phyloP scores from a whole-genome alignment of 2,113 vertebrate species.

The Craseonycteris thonglongyai region DNA sequence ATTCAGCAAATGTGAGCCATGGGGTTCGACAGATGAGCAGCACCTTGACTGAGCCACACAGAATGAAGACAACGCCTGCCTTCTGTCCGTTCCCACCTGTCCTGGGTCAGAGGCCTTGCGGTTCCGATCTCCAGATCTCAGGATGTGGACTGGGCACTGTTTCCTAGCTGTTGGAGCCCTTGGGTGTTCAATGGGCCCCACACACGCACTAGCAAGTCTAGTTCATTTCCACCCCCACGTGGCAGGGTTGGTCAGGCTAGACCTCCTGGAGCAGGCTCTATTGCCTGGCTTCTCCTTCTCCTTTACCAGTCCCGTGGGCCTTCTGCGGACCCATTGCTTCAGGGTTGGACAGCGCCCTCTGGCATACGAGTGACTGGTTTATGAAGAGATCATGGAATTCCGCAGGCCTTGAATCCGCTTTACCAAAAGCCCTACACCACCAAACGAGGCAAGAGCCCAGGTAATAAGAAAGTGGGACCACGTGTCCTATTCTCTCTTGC shows the following conservation, averaged over 20 bases:
- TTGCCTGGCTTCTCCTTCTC: background rate
- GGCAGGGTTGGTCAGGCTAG: background rate
- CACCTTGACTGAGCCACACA: background rate
- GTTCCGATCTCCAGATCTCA: background rate
- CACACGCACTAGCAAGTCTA: background rate
- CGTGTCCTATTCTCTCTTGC: background rate
- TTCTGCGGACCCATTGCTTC: background rate
- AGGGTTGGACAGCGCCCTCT: background rate
- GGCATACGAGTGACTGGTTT: background rate
- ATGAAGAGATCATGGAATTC: background rate
- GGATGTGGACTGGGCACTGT: no score
- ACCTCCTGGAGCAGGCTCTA: background rate
- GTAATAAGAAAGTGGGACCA: background rate
- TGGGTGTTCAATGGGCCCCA: background rate
- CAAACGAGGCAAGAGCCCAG: background rate
- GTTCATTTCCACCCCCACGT: background rate
- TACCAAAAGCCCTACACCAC: background rate
- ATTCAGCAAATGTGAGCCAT: background rate
- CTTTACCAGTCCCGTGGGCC: fast-evolving
- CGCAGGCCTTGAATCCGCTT: background rate
- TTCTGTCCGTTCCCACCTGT: background rate
- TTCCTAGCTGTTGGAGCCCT: background rate
- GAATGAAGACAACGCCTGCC: background rate
- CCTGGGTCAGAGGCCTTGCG: background rate
- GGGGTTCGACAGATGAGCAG: background rate